phyloP scores from a whole-genome alignment of 1,140 invertebrate species.

The Luehdorfia chinensis region DNA sequence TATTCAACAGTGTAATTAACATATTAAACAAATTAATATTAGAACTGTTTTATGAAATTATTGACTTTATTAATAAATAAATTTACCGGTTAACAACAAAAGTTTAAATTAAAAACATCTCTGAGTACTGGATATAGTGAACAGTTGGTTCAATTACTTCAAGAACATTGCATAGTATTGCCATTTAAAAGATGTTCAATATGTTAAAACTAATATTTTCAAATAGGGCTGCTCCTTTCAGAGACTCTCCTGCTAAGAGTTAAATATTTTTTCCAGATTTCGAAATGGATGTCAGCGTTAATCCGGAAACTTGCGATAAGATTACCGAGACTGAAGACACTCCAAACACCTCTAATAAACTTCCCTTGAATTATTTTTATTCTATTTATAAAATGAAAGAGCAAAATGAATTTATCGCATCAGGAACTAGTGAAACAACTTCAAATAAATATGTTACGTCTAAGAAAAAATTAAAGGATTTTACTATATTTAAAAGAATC shows the following conservation, averaged over 20 bases:
- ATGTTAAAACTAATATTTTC: too few relatives aligned
- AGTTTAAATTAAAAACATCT: too few relatives aligned
- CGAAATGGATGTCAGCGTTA: conserved; percentile 13
- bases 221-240: too few relatives aligned
- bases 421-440: background rate
- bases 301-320: conserved; percentile 2
- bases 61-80: too few relatives aligned
- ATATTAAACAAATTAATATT: too few relatives aligned
- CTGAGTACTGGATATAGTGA: too few relatives aligned
- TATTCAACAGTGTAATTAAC: too few relatives aligned
- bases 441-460: background rate
- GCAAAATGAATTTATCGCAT: background rate
- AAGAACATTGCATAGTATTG: too few relatives aligned
- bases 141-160: too few relatives aligned
- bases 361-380: conserved; percentile 13
- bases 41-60: too few relatives aligned
- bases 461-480: background rate
- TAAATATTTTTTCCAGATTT: conserved; percentile 19
- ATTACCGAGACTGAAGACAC: background rate
- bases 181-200: too few relatives aligned
- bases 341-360: background rate
- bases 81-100: too few relatives aligned
- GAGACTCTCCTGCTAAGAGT: conserved; percentile 27
- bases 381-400: conserved; percentile 10
- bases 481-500: background rate